These are phyloP conservation scores for Podarcis cretensis DNA, from an alignment of 2,113 vertebrate species.

Conservation along the genomic window DNA sequence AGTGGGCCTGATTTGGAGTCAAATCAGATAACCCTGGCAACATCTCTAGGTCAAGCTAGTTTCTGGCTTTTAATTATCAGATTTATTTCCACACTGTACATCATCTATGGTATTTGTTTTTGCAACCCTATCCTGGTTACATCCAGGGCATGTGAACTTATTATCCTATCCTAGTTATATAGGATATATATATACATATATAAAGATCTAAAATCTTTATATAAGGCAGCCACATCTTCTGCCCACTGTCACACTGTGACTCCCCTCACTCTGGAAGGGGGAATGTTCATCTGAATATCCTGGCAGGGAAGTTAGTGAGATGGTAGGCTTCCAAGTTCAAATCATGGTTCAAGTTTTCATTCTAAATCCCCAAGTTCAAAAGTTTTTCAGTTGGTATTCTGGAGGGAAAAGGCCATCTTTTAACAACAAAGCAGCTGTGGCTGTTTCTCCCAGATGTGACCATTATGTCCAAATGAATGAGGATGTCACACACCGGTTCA, in stretches of 20 bases:
- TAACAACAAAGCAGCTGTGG: constrained; percentile 54
- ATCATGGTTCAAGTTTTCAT: neutral
- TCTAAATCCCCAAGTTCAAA: neutral
- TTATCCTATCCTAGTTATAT: neutral
- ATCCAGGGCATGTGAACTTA: neutral
- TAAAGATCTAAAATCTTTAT: neutral
- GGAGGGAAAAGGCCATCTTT: neutral
- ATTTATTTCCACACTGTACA: neutral
- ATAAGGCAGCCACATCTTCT: neutral
- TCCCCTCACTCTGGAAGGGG: no score
- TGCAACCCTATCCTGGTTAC: neutral
- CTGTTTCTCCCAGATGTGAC: constrained; percentile 59
- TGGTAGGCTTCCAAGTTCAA: neutral
- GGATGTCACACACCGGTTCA: constrained; percentile 49
- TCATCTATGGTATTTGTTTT: no score
- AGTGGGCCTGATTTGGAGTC: no score
- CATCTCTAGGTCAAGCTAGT: neutral
- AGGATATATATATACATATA: no score
- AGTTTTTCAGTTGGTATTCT: neutral
- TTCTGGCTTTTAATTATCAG: neutral
- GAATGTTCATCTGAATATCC: neutral
- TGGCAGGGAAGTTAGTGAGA: neutral
- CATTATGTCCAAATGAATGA: constrained; percentile 52
- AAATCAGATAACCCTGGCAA: neutral
- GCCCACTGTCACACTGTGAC: neutral